Evolutionary conservation across 1,140 invertebrate species (phyloP).

Genomic region (Drosophila erecta): DNA sequence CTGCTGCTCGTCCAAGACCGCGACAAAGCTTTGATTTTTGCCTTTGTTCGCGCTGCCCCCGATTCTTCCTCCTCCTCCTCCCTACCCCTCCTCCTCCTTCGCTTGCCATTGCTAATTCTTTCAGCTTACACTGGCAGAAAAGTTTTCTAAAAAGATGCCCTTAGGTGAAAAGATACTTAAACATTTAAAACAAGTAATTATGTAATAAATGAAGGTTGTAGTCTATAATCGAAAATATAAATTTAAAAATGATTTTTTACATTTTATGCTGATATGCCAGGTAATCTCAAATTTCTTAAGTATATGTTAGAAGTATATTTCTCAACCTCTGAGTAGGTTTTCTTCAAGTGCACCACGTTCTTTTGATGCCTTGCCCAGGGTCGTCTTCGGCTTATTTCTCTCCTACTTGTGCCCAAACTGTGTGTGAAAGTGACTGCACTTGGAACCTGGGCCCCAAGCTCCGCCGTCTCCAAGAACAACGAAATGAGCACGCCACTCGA

Average conservation of each 20-base stretch:
- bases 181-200: too few relatives aligned
- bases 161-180: too few relatives aligned
- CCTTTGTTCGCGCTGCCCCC: conserved; percentile 32
- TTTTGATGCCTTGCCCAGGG: conserved; percentile 42
- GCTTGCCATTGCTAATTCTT: conserved; percentile 11
- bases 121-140: conserved; percentile 10
- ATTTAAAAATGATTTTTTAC: too few relatives aligned
- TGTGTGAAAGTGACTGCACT: conserved; percentile 38
- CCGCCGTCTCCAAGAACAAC: conserved; percentile 38
- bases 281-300: too few relatives aligned
- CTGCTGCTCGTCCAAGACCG: conserved; percentile 24
- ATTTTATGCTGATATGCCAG: too few relatives aligned
- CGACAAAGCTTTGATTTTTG: conserved; percentile 47
- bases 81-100: too few relatives aligned
- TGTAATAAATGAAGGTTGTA: too few relatives aligned
- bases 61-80: conserved; percentile 4
- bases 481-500: conserved; percentile 62
- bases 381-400: conserved; percentile 47
- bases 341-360: conserved; percentile 27
- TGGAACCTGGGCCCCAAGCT: conserved; percentile 28
- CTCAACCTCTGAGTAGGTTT: neutral
- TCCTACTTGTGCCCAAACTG: conserved; percentile 30
- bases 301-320: too few relatives aligned
- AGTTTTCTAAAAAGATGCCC: neutral
- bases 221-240: too few relatives aligned